These are phyloP conservation scores for Hyphantria cunea DNA, from an alignment of 1,140 invertebrate genomes.

Conservation along the genomic window DNA sequence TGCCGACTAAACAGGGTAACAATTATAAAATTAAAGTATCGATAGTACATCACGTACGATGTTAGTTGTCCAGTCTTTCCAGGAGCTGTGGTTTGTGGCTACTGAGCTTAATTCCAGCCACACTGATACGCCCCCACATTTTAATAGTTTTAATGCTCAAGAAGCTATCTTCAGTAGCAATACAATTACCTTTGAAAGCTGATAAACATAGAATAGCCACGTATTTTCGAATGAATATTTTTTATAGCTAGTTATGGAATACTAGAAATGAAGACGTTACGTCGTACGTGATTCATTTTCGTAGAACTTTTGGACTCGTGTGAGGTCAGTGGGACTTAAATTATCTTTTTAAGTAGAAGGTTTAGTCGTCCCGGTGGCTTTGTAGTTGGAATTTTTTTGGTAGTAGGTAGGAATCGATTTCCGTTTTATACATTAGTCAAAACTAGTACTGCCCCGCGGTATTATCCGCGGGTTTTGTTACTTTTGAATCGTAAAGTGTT, in stretches of 20 bases:
- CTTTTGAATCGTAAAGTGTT: too few relatives aligned
- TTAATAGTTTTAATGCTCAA: constrained; percentile 68
- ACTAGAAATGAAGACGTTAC: constrained; percentile 40
- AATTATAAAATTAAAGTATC: constrained; percentile 44
- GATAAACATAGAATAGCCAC: constrained; percentile 13
- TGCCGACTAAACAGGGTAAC: constrained; percentile 17
- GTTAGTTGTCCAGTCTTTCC: constrained; percentile 53
- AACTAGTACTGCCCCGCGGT: too few relatives aligned
- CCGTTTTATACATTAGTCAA: background rate
- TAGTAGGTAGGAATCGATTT: background rate
- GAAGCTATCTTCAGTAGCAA: constrained; percentile 35
- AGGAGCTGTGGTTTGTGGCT: constrained; percentile 73
- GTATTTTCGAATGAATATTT: constrained; percentile 1
- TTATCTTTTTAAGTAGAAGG: constrained; percentile 4
- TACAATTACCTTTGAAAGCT: constrained; percentile 23
- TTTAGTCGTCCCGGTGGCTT: constrained; percentile 2
- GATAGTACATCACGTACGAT: constrained; percentile 34
- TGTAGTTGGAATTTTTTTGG: background rate
- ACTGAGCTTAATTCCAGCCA: constrained; percentile 60
- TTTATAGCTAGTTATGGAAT: constrained; percentile 36
- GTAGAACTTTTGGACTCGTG: constrained; percentile 18
- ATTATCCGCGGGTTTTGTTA: too few relatives aligned
- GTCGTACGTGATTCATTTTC: constrained; percentile 34
- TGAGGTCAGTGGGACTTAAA: constrained; percentile 23
- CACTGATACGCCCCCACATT: constrained; percentile 55